Conservation (phyloP, 1,140 invertebrate genomes). For the Brachionus rubens region DNA sequence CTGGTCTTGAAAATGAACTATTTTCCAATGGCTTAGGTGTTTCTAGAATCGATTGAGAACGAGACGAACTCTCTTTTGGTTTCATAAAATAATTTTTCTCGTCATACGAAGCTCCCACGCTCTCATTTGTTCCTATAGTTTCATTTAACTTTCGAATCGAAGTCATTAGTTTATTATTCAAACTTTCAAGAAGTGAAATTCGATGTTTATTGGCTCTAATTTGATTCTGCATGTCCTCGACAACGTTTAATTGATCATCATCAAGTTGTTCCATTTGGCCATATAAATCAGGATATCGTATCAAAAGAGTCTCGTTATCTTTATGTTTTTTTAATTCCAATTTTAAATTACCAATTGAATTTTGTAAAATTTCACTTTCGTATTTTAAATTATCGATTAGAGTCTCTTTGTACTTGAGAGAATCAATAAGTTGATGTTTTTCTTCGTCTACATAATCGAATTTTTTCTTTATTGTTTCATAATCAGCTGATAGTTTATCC, state of each 20-base stretch:
- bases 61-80: constrained; percentile 26
- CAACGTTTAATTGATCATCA: not conserved
- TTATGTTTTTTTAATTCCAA: constrained; percentile 4
- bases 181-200: constrained; percentile 5
- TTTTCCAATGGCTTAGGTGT: not conserved
- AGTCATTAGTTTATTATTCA: constrained; percentile 1
- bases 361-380: constrained; percentile 30
- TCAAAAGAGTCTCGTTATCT: constrained; percentile 17
- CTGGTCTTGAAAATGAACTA: not conserved
- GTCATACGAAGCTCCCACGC: not conserved
- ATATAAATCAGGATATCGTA: constrained; percentile 44
- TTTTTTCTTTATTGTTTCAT: not conserved
- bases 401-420: not conserved
- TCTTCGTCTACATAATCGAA: not conserved
- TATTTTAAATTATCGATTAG: constrained; percentile 7
- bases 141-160: constrained; percentile 36
- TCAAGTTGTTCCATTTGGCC: constrained; percentile 26
- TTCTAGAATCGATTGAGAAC: not conserved
- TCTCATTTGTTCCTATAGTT: not conserved
- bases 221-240: constrained; percentile 42
- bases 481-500: constrained; percentile 21
- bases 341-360: not conserved
- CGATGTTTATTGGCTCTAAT: constrained; percentile 36
- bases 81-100: constrained; percentile 45
- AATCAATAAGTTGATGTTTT: not conserved